Percentiles rank a stretch among this genome's conserved stretches.
Evolutionary conservation across 2,797 vertebrate species (phyloP).

Genomic region (Nannoperca australis): DNA sequence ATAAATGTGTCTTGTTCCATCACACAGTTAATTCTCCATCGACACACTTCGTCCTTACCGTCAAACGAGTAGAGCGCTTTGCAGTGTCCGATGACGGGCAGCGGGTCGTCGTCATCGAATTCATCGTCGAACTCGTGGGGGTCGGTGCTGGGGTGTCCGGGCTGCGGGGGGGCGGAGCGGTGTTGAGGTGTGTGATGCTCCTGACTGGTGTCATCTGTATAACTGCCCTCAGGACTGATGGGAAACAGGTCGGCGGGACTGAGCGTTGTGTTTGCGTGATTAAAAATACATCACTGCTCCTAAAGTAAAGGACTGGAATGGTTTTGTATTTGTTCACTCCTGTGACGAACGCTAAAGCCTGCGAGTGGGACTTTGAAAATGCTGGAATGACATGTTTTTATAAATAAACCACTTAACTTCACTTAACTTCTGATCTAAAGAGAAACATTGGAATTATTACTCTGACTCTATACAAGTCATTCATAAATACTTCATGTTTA

Average conservation of each 20-base stretch:
- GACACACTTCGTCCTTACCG: slow-evolving; percentile 79
- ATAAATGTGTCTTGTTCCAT: too few relatives aligned
- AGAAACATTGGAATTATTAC: too few relatives aligned
- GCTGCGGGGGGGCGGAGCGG: slow-evolving; percentile 89
- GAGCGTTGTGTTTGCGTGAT: not conserved
- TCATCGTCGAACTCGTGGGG: slow-evolving; percentile 97
- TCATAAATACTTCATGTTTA: not conserved
- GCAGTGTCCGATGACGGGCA: slow-evolving; percentile 97
- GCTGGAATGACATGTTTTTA: too few relatives aligned
- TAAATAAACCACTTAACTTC: too few relatives aligned
- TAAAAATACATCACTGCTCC: not conserved
- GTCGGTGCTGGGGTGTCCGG: slow-evolving; percentile 87
- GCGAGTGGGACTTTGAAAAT: too few relatives aligned
- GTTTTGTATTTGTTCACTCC: too few relatives aligned
- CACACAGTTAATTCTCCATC: not conserved
- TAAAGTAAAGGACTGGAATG: not conserved
- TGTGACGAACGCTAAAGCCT: too few relatives aligned
- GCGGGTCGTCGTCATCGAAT: slow-evolving; percentile 97
- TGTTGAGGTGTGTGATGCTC: slow-evolving; percentile 91
- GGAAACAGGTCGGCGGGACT: slow-evolving; percentile 28
- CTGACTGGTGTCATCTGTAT: slow-evolving; percentile 95
- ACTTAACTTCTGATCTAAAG: too few relatives aligned
- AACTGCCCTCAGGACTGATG: slow-evolving; percentile 95
- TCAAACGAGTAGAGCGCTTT: slow-evolving; percentile 97
- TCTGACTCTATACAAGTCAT: not conserved